Evolutionary conservation across 92 coral and sea anemone genomes (phyloP), one percentile per base, ranked within the genome.

Genomic region (Epizoanthus fatuus): DNA sequence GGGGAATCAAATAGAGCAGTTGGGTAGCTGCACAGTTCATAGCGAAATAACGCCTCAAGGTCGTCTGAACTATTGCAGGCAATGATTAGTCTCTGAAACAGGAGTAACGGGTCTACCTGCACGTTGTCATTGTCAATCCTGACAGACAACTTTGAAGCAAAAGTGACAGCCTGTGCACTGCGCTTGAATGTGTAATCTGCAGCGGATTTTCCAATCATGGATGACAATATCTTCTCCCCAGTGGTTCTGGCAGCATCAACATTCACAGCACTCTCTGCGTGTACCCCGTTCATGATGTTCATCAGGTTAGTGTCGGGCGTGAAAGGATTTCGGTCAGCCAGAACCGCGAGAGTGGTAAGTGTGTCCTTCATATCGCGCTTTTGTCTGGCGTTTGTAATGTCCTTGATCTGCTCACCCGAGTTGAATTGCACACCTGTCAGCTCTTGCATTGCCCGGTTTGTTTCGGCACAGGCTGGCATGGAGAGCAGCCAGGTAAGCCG

Each of bases 381-480:
- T 77, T 77, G 14, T 35, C 82, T 55, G 11, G 82, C 67, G 5
- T 55, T 15, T 17, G 82, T 3, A 1, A 57, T 57, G 49, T 77
- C 82, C 47, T 77, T 77, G 22, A 49, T 55, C 32, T 56, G 82
- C 45, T 77, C 69, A 3, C 82, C 70, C 2, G 82, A 17, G 8
- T 77, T 25, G 32, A 49, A 77, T 5, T 35, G 29, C 3, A 77
- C 47, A 9, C 70, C 82, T 3, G 82, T 54, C 4, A 77, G 82
- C 16, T 57, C 47, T 7, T 42, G 25, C 25, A 22, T 22, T 22
- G 25, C 44, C 5, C 44, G 3, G 44, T 71, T 83, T 10, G 44
- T 83, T 42, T 84, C 87, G 19, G 87, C 87, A n/a, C 82, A 84
- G 16, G 81, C 22, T 15, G 81, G 87, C 58, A 71, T 71, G 19